These are phyloP conservation scores for Podiceps cristatus DNA, from an alignment of 2,113 vertebrate genomes.

Conservation along the genomic window DNA sequence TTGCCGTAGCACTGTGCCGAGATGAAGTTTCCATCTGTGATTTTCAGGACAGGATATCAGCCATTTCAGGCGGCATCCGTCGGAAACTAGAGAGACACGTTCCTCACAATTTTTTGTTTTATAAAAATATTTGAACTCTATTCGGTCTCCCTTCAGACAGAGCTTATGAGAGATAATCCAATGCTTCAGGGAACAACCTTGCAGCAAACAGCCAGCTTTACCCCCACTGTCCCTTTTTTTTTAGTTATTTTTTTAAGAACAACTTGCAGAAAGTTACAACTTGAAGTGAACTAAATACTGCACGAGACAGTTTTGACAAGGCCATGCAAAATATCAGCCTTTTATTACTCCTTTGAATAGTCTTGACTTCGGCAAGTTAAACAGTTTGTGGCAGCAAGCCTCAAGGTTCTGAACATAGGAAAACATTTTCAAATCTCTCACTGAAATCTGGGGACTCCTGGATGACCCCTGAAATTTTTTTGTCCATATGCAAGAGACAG, in stretches of 20 bases:
- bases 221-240: neutral
- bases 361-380: neutral
- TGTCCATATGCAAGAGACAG: neutral
- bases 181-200: neutral
- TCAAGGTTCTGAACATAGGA: neutral
- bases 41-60: constrained; percentile 64
- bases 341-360: neutral
- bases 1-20: constrained; percentile 43
- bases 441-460: neutral
- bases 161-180: neutral
- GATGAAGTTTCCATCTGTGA: constrained; percentile 63
- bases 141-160: neutral
- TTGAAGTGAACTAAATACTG: neutral
- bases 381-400: neutral
- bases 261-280: neutral
- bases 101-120: neutral
- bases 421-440: neutral
- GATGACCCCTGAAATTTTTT: neutral
- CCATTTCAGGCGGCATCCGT: constrained; percentile 5
- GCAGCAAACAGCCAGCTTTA: neutral
- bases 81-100: neutral
- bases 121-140: neutral
- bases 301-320: neutral
- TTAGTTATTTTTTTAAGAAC: neutral
- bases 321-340: neutral